Base-by-base conservation (phyloP, 2,888 invertebrate species). In the Plagiodera versicolora region DNA sequence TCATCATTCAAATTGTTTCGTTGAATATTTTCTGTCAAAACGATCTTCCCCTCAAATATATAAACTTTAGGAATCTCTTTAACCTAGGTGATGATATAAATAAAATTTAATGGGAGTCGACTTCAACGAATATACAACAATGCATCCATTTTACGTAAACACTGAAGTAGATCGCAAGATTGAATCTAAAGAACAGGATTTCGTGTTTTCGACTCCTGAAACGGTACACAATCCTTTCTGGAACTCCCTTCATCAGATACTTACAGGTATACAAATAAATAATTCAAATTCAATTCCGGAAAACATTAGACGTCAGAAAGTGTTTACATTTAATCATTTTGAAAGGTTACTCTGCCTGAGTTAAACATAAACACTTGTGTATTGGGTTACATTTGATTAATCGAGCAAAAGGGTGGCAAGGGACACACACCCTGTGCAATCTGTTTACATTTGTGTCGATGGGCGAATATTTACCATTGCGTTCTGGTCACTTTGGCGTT, bases 251-350 rank as follows among this genome's bases (percentile, higher is more conserved):
- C 52, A 53, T 46, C 61, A 67, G 70, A 74, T 71, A 72, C 72
- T 73, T 72, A 72, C 72, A 74, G 73, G 70, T 74, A 72, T 71
- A 70, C 73, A 64, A 72, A 77, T 78, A 75, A 77, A 78, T 77
- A 77, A 77, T 77, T 75, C 77, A 77, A 76, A 75, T 77, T 76
- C 73, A 77, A 78, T 79, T 77, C 77, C 70, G 67, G 74, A 75
- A 75, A 75, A 74, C 74, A 74, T 68, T 70, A 71, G 69, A 70
- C 75, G 71, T 69, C 70, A 69, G 60, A 67, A 70, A 61, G 72
- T 80, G 79, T 80, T 80, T 80, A 75, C 79, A 74, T 80, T 80
- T 80, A 79, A 80, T 80, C 77, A 77, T 75, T 72, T 68, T 79
- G 77, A 80, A 80, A 80, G 80, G 76, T 74, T 74, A 70, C 69